These are phyloP conservation scores for Laterallus jamaicensis DNA, from an alignment of 2,113 vertebrate genomes.

Conservation along the genomic window DNA sequence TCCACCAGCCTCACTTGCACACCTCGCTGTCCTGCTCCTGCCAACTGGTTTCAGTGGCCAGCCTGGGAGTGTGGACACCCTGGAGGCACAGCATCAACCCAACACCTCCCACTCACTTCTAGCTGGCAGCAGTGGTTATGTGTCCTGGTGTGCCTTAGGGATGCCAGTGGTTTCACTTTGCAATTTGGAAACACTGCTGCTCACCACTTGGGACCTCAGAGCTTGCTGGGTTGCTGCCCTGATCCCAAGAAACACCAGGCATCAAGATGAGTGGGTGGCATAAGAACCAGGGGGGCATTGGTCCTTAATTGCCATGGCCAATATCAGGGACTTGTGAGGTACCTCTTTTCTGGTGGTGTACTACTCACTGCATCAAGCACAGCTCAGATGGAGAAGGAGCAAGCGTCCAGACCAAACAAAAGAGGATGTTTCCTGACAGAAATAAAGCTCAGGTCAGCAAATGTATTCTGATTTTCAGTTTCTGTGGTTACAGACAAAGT, in stretches of 20 bases:
- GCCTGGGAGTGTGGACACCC: not conserved
- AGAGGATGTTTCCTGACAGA: not conserved
- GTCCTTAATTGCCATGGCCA: accelerated
- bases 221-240: not conserved
- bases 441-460: not conserved
- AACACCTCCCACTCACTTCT: not conserved
- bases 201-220: not conserved
- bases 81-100: not conserved
- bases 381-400: not conserved
- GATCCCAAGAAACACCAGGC: not conserved
- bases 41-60: not conserved
- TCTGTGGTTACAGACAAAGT: not conserved
- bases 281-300: not conserved
- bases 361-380: not conserved
- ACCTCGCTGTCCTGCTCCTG: not conserved
- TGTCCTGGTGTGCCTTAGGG: not conserved
- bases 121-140: not conserved
- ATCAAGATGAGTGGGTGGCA: not conserved
- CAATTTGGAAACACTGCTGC: not conserved
- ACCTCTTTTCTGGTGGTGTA: not conserved
- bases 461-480: not conserved
- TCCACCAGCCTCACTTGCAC: not conserved
- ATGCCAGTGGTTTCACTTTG: not conserved
- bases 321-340: not conserved
- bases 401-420: not conserved